A percentile compares a stretch with the other conserved stretches of the same genome.
Evolutionary conservation across 2,888 invertebrate genomes (phyloP).

Genomic region (Chymomyza caudatula): DNA sequence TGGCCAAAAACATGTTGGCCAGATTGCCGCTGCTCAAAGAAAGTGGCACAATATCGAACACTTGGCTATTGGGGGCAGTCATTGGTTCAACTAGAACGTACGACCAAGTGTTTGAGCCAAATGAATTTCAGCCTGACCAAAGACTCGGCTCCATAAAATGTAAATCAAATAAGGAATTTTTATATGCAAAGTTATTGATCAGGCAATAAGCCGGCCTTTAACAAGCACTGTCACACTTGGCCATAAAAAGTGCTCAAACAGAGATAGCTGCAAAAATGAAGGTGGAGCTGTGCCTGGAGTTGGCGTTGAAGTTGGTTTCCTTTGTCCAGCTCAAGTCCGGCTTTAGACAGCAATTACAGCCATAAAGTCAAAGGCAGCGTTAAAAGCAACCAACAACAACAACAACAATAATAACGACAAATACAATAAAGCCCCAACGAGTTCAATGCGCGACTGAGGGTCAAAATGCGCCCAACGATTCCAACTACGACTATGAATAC

Average conservation of each 20-base stretch:
- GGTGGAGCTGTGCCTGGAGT: not conserved
- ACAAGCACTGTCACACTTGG: conserved; percentile 1
- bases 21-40: conserved; percentile 33
- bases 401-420: not conserved
- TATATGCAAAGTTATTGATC: not conserved
- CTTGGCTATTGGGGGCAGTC: not conserved
- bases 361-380: conserved; percentile 20
- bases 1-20: conserved; percentile 54
- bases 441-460: conserved; percentile 55
- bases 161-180: conserved; percentile 37
- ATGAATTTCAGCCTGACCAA: not conserved
- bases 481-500: conserved; percentile 24
- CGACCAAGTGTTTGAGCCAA: not conserved
- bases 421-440: conserved; percentile 9
- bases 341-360: conserved; percentile 29
- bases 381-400: not conserved
- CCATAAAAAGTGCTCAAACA: conserved; percentile 20
- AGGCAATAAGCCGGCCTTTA: conserved; percentile 6
- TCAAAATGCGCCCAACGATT: conserved; percentile 6
- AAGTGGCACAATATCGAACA: conserved; percentile 1
- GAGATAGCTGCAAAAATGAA: conserved; percentile 1
- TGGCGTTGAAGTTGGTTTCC: not conserved
- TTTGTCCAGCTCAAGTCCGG: conserved; percentile 18
- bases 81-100: not conserved
- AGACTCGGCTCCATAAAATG: conserved; percentile 3